Conservation (phyloP, 2,113 vertebrate species). For the Fulica atra region DNA sequence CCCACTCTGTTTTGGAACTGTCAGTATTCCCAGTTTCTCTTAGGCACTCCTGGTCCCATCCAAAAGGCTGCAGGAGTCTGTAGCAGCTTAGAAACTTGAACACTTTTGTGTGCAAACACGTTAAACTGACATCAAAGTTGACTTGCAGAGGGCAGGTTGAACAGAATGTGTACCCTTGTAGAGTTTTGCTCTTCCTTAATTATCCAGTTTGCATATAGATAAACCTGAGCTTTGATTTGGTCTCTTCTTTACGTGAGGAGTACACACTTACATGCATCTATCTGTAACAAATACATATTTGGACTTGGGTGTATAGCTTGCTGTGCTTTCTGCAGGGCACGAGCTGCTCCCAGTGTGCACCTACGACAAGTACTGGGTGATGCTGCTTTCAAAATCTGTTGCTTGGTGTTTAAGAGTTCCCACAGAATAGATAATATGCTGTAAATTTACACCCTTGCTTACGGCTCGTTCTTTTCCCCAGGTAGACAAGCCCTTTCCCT, state of each 20-base stretch:
- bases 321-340: neutral
- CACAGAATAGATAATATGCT: neutral
- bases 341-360: neutral
- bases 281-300: neutral
- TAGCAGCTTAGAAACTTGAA: neutral
- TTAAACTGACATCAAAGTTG: neutral
- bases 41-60: neutral
- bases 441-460: constrained; percentile 3
- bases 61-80: neutral
- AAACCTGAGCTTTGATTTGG: neutral
- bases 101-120: neutral
- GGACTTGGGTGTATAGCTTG: neutral
- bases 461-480: neutral
- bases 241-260: neutral
- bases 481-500: constrained; percentile 30
- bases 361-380: neutral
- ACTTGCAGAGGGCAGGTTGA: neutral
- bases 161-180: neutral
- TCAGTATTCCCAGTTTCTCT: neutral
- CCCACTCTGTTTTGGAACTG: neutral
- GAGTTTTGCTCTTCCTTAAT: neutral
- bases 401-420: neutral
- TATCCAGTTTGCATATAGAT: neutral
- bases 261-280: neutral
- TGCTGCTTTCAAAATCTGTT: neutral